Base-by-base conservation (phyloP, 2,888 invertebrate species). In the Sycophila texana region DNA sequence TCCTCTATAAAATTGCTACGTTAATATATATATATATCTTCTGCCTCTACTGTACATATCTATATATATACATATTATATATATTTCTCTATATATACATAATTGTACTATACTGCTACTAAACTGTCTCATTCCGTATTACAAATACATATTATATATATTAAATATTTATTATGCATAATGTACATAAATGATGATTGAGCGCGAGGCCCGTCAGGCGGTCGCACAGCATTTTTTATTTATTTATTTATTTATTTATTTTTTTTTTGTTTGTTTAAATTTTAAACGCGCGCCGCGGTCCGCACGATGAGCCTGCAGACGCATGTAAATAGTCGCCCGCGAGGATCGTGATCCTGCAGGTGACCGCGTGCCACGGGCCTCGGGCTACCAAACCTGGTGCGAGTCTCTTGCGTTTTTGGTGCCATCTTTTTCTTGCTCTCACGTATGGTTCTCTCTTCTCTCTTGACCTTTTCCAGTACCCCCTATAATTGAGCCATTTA, bases 401-500 rank as follows among this genome's bases (percentile, higher is more conserved):
- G 53, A 71, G 65, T 77, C 63, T 87, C 60, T 70, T 51, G 30
- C 20, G 57, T 55, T 84, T 88, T 89, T 88, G 89, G 86, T 87
- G 89, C 88, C 90, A 87, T 89, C 87, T 88, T 87, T 87, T 92
- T 92, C 91, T 92, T 90, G 92, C 89, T 91, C 92, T 92, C 91
- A 92, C 92, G 92, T 92, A 91, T 92, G 91, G 92, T 92, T 92
- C 91, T 90, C 89, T 90, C 91, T 90, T 90, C 89, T 91, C 89
- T 91, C 90, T 90, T 89, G 89, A 89, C 77, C 72, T 82, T 92
- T 92, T 92, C 90, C 94, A 95, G 95, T 95, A 93, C 95, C 95
- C 92, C 95, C 95, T 92, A 94, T 94, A 92, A 95, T 95, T 93
- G 95, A 95, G 93, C 95, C 95, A 92, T 95, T 95, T 94, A 93